phyloP scores from a whole-genome alignment of 2,113 vertebrate genomes.

The Rhombomys opimus region DNA sequence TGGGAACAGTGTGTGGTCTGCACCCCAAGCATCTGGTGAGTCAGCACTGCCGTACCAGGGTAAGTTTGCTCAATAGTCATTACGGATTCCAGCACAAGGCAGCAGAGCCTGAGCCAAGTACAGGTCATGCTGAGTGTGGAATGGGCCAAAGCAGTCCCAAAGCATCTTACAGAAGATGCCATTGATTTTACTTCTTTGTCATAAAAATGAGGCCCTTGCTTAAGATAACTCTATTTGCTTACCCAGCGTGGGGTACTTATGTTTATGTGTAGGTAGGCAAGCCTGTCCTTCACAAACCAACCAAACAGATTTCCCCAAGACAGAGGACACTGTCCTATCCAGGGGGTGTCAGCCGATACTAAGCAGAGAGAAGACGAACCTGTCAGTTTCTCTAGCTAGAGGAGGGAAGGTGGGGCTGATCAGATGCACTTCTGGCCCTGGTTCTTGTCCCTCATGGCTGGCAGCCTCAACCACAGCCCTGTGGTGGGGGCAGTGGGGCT shows the following conservation, averaged over 20 bases:
- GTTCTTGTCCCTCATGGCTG: not conserved
- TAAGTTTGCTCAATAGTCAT: not conserved
- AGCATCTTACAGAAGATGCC: not conserved
- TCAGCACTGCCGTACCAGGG: not conserved
- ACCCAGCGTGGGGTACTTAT: not conserved
- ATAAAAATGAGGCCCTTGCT: not conserved
- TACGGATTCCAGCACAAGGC: not conserved
- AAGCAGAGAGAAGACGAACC: not conserved
- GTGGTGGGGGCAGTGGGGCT: conserved; percentile 33
- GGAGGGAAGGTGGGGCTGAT: not conserved
- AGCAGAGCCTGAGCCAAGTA: no score
- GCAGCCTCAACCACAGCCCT: not conserved
- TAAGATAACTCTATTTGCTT: not conserved
- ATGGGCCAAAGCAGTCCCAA: not conserved
- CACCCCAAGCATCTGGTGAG: not conserved
- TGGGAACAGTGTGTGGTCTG: not conserved
- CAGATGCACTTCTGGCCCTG: not conserved
- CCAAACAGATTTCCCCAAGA: not conserved
- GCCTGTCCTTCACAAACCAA: not conserved
- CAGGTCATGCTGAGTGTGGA: accelerated
- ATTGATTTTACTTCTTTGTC: not conserved
- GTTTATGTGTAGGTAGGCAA: not conserved
- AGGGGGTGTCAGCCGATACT: no score
- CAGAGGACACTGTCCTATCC: not conserved
- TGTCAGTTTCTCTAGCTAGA: not conserved